Evolutionary conservation across 2,797 vertebrate species (phyloP), one percentile per base, ranked within the genome.

Genomic region (Alauda arvensis): DNA sequence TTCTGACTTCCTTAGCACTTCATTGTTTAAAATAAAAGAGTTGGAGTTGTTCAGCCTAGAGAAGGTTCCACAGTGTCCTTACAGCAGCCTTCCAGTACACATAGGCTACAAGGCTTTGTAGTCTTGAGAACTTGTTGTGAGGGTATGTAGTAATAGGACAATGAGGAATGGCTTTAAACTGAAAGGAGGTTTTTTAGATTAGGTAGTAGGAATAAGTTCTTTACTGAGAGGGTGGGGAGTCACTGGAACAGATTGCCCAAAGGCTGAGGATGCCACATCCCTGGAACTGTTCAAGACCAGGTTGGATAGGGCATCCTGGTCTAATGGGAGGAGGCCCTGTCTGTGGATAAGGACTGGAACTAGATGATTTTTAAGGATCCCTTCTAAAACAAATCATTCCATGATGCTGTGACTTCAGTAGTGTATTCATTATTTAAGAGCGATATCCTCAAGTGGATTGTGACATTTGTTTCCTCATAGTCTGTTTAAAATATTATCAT

Each of bases 141-240:
- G 10, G 18, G 1, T 31, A 8, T 60, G 21, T n/a, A 28, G 12
- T 46, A 25, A 72, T 3, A 34, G 18, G 15, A 19, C 21, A 34
- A 14, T n/a, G 20, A 72, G 4, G 9, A 57, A 33, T 9, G 15
- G 12, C 8, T 60, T 53, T 53, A 46, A 46, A 48, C 7, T 40
- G 29, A 42, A 46, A 66, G 2, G 7, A 37, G 37, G 9, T 37
- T 14, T 25, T 45, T 42, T 28, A 17, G 25, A 40, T 53, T 23
- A 18, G 28, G 10, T 14, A 16, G 16, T 16, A 34, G 25, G 25
- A 26, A 13, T 6, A 34, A 31, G 1, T 19, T 59, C 7, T 71
- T 59, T 72, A 1, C 15, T 66, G 12, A 0, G 0, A 19, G 13
- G 6, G 10, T 46, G 40, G 4, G 59, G 51, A 46, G 18, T n/a